These are phyloP conservation scores for Acanthurus lineatus DNA, from an alignment of 2,797 vertebrate species.

Conservation along the genomic window DNA sequence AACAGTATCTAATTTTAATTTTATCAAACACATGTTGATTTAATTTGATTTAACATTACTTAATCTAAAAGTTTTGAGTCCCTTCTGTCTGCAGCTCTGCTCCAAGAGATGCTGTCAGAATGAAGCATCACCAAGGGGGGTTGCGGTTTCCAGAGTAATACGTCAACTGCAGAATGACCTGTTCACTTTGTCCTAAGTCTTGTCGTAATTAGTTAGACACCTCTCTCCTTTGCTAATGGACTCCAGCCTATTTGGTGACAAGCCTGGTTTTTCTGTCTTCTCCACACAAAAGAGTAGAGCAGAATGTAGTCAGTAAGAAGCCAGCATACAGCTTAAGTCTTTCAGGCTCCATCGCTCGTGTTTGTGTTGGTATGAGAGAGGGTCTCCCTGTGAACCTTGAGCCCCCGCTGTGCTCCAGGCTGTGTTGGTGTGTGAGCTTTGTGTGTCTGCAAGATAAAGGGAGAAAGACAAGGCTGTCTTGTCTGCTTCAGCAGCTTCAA, in stretches of 20 bases:
- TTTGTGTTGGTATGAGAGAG: constrained; percentile 19
- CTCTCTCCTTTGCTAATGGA: neutral
- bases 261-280: constrained; percentile 26
- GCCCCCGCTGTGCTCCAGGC: neutral
- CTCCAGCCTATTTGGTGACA: constrained; percentile 23
- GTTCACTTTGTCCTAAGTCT: neutral
- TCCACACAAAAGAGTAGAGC: neutral
- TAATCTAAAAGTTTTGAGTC: neutral
- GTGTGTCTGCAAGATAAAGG: constrained; percentile 49
- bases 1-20: neutral
- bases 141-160: constrained; percentile 10
- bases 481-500: constrained; percentile 47
- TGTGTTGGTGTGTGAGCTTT: constrained; percentile 25
- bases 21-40: neutral
- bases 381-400: constrained; percentile 44
- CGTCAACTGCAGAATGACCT: neutral
- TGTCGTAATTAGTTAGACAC: neutral
- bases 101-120: neutral
- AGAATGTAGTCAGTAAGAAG: constrained; percentile 15
- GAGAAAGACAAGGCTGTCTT: constrained; percentile 57
- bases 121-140: neutral
- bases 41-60: neutral
- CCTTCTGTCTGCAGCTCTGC: neutral
- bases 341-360: constrained; percentile 10
- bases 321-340: constrained; percentile 3